phyloP scores from a whole-genome alignment of 1,140 invertebrate genomes.

The Danaus plexippus region DNA sequence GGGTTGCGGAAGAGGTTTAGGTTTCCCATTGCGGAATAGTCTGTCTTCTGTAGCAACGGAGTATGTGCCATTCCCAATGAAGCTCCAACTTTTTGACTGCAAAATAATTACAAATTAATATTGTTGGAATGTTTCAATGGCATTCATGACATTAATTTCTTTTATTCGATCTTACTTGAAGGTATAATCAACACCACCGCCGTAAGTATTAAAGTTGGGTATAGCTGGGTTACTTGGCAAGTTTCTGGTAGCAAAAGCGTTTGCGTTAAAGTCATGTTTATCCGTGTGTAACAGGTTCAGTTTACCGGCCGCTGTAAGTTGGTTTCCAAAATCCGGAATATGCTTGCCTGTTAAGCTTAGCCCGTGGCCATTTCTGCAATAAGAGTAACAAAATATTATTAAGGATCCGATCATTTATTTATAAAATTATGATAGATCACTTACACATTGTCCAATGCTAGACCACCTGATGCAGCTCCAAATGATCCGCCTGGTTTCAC shows the following conservation, averaged over 20 bases:
- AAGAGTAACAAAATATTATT: slow-evolving; percentile 4
- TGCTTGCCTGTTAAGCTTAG: slow-evolving; percentile 26
- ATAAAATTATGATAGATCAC: slow-evolving; percentile 15
- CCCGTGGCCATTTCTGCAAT: slow-evolving; percentile 31
- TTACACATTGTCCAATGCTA: slow-evolving; percentile 38
- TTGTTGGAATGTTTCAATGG: neutral
- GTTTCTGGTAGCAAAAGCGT: slow-evolving; percentile 37
- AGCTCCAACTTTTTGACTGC: slow-evolving; percentile 38
- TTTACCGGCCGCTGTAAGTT: slow-evolving; percentile 33
- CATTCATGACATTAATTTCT: neutral
- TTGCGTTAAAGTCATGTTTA: slow-evolving; percentile 34
- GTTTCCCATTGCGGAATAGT: slow-evolving; percentile 44
- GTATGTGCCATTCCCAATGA: slow-evolving; percentile 34
- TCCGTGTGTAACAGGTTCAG: slow-evolving; percentile 38
- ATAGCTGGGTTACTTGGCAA: slow-evolving; percentile 31
- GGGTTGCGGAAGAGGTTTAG: slow-evolving; percentile 39
- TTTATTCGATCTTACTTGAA: slow-evolving; percentile 32
- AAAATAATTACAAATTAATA: slow-evolving; percentile 8
- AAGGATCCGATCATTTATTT: neutral
- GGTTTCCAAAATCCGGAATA: slow-evolving; percentile 30
- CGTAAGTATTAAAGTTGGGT: slow-evolving; percentile 39
- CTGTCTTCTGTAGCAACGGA: slow-evolving; percentile 33
- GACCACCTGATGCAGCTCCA: slow-evolving; percentile 24
- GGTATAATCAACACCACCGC: slow-evolving; percentile 36
- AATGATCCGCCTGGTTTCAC: slow-evolving; percentile 19